A percentile compares a stretch with the other conserved stretches of the same genome.
Evolutionary conservation across 2,113 vertebrate genomes (phyloP).

Genomic region (Diadophis punctatus): DNA sequence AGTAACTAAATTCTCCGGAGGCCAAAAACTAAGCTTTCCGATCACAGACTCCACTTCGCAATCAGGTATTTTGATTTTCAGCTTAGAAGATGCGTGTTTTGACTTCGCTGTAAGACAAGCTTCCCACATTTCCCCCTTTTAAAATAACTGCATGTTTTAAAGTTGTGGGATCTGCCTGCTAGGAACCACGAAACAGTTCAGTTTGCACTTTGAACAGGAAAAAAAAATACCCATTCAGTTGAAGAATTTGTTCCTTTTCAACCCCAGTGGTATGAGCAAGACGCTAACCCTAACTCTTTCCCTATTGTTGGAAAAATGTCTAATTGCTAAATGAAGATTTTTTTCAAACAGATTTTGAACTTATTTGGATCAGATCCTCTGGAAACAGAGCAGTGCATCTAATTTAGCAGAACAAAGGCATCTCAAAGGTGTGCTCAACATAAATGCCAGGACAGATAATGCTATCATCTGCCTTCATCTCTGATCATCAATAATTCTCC

Average conservation of each 20-base stretch:
- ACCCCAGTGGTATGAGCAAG: constrained; percentile 41
- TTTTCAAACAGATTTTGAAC: constrained; percentile 44
- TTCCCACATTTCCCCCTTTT: constrained; percentile 27
- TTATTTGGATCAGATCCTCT: constrained; percentile 18
- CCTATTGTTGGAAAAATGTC: constrained; percentile 10
- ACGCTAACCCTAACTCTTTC: neutral
- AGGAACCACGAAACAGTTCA: constrained; percentile 14
- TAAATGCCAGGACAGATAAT: constrained; percentile 23
- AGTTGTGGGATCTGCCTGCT: constrained; percentile 30
- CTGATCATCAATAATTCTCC: constrained; percentile 31
- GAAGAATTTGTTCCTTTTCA: constrained; percentile 23
- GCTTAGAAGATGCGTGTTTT: constrained; percentile 22
- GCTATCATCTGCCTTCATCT: neutral
- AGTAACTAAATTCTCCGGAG: neutral
- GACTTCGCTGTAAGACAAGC: constrained; percentile 26
- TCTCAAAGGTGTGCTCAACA: constrained; percentile 44
- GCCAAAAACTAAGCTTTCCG: constrained; percentile 2
- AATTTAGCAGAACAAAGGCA: constrained; percentile 22
- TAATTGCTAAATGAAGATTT: constrained; percentile 7
- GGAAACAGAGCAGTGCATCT: neutral
- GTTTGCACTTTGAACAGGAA: constrained; percentile 27
- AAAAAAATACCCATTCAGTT: constrained; percentile 16
- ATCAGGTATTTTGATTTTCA: neutral
- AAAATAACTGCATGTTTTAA: constrained; percentile 37
- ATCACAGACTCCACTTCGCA: neutral